Percentiles rank a stretch among this genome's conserved stretches.
Evolutionary conservation across 2,888 invertebrate species (phyloP).

Genomic region (Catocala fraxini): DNA sequence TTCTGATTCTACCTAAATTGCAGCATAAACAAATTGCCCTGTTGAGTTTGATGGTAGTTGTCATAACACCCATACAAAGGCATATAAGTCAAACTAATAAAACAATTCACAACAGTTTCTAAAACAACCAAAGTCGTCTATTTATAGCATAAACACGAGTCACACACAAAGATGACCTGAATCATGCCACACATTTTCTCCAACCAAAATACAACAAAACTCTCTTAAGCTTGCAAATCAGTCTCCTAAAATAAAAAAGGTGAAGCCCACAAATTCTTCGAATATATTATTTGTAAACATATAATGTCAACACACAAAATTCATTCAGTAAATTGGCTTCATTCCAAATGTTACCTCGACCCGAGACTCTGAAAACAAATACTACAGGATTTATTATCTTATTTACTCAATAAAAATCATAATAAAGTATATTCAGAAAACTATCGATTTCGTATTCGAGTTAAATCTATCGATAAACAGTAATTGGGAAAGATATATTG

Average conservation of each 20-base stretch:
- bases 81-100: too few species aligned
- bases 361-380: conserved; percentile 27
- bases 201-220: not conserved
- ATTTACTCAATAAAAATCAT: conserved; percentile 41
- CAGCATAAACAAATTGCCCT: too few species aligned
- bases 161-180: not conserved
- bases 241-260: conserved; percentile 17
- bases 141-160: too few species aligned
- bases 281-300: conserved; percentile 36
- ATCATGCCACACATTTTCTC: not conserved
- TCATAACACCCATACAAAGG: too few species aligned
- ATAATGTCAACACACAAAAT: conserved; percentile 40
- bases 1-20: too few species aligned
- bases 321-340: conserved; percentile 37
- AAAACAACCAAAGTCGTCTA: too few species aligned
- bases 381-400: conserved; percentile 43
- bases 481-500: conserved; percentile 9
- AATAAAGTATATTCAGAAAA: conserved; percentile 33
- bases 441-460: conserved; percentile 20
- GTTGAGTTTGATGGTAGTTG: too few species aligned
- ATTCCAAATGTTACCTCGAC: conserved; percentile 32
- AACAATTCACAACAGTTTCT: too few species aligned
- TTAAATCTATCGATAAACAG: conserved; percentile 33
- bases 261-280: conserved; percentile 14
- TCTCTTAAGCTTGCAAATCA: conserved; percentile 9